Conservation (phyloP, 2,888 invertebrate genomes). For the Pardosa pseudoannulata region DNA sequence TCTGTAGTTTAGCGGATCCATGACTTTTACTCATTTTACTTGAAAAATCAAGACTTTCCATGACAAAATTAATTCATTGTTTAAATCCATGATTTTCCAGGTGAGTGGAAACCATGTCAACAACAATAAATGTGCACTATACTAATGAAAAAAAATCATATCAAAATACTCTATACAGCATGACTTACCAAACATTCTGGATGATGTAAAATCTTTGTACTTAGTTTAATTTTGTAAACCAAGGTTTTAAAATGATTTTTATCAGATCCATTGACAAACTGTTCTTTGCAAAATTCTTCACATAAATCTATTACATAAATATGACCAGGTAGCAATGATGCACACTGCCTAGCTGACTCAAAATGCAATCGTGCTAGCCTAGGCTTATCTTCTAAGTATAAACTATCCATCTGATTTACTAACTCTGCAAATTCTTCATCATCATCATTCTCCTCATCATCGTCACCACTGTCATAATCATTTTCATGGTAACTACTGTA, state of each 20-base stretch:
- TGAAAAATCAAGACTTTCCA: too few species aligned
- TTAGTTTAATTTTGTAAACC: neutral
- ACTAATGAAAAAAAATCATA: too few species aligned
- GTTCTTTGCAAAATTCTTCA: neutral
- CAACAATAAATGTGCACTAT: too few species aligned
- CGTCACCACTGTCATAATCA: conserved; percentile 40
- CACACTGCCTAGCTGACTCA: neutral
- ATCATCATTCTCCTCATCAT: conserved; percentile 36
- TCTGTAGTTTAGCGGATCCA: too few species aligned
- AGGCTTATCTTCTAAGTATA: conserved; percentile 18
- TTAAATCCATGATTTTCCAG: too few species aligned
- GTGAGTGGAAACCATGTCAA: too few species aligned
- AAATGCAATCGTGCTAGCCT: conserved; percentile 19
- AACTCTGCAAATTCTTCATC: conserved; percentile 46
- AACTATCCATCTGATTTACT: conserved; percentile 11
- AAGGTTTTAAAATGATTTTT: neutral
- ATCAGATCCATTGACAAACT: too few species aligned
- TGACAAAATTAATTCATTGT: too few species aligned
- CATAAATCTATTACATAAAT: conserved; percentile 17
- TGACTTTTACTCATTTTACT: too few species aligned
- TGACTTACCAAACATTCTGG: neutral
- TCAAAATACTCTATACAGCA: too few species aligned
- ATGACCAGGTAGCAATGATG: conserved; percentile 26
- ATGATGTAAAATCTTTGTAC: neutral
- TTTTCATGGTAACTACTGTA: conserved; percentile 28